A percentile compares a stretch with the other conserved stretches of the same genome.
Evolutionary conservation across 2,797 vertebrate genomes (phyloP).

Genomic region (Allobates femoralis): DNA sequence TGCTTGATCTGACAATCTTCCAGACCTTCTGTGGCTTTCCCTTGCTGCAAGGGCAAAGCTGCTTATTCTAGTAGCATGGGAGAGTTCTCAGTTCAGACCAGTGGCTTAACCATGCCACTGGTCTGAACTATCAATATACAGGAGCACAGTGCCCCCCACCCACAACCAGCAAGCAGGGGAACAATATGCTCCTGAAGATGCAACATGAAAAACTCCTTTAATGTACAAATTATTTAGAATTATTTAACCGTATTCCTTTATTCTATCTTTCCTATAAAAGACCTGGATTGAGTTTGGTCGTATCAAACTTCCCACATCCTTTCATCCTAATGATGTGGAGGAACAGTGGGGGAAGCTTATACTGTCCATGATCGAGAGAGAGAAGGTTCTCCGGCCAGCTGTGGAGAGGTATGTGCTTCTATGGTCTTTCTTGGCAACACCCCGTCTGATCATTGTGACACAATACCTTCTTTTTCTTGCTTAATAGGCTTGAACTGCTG

Average conservation of each 20-base stretch:
- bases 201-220: too few species aligned
- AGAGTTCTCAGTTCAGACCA: too few species aligned
- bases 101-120: too few species aligned
- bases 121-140: too few species aligned
- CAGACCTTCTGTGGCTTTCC: too few species aligned
- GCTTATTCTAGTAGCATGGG: too few species aligned
- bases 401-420: constrained; percentile 85
- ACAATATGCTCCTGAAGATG: too few species aligned
- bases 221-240: background rate
- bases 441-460: background rate
- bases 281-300: constrained; percentile 97
- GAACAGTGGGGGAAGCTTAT: constrained; percentile 98
- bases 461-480: background rate
- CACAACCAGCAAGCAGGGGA: too few species aligned
- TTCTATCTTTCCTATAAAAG: constrained; percentile 70
- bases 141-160: too few species aligned
- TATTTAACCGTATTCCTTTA: background rate
- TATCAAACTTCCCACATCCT: constrained; percentile 91
- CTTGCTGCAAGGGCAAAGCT: too few species aligned
- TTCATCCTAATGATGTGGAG: constrained; percentile 94
- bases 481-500: constrained; percentile 87
- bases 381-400: constrained; percentile 91
- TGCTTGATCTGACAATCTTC: too few species aligned
- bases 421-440: background rate
- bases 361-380: constrained; percentile 95